phyloP scores from a whole-genome alignment of 2,113 vertebrate genomes.

The Petrocephalus microphthalmus region DNA sequence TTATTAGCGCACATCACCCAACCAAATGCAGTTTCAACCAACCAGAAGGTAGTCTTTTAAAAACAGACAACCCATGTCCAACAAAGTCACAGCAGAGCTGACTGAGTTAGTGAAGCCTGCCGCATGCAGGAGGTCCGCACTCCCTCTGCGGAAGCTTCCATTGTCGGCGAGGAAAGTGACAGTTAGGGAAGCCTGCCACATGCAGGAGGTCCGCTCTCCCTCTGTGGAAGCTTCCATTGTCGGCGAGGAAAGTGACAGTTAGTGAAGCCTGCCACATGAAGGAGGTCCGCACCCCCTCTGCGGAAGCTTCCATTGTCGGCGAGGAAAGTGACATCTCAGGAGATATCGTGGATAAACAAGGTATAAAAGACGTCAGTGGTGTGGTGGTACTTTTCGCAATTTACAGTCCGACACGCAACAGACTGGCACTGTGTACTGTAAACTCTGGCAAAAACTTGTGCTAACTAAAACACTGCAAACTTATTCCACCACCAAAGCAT shows the following conservation, averaged over 20 bases:
- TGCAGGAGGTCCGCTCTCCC: neutral
- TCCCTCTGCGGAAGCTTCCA: neutral
- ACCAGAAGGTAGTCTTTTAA: neutral
- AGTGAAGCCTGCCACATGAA: neutral
- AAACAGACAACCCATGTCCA: neutral
- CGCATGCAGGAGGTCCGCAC: neutral
- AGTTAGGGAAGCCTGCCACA: neutral
- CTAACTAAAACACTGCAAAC: neutral
- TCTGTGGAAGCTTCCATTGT: neutral
- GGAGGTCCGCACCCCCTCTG: neutral
- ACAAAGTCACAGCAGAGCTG: neutral
- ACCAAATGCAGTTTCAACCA: neutral
- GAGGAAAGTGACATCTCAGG: neutral
- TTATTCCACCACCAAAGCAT: neutral
- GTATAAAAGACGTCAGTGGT: neutral
- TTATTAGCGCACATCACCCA: neutral
- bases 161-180: neutral
- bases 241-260: neutral
- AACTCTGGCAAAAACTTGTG: neutral
- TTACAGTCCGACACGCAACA: neutral
- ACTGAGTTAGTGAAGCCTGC: neutral
- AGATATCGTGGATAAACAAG: neutral
- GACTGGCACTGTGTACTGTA: neutral
- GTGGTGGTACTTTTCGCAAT: neutral
- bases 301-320: neutral